Base-by-base conservation (phyloP, 1,140 invertebrate genomes). In the Drosophila setifemur region DNA sequence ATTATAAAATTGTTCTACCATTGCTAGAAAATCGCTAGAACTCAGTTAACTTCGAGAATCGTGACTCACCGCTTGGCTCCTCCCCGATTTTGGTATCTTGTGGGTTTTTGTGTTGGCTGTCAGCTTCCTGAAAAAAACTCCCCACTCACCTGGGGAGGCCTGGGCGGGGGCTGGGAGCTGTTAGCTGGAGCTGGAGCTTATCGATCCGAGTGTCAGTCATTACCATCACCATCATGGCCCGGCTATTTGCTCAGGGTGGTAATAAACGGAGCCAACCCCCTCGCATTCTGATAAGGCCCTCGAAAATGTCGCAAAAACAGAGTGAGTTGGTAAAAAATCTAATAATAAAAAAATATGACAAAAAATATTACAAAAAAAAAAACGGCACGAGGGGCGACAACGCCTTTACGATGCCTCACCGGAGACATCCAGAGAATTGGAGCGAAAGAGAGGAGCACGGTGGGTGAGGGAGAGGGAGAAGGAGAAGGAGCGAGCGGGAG, bases 221-320 rank as follows among this genome's bases (percentile, higher is more conserved):
- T 9, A 42, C 3, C 26, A 29, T 28, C 33, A 70, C 39, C 18
- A 42, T 25, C 35, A 48, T 48, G 49, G 66, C 35, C 35, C 44
- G 29, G 42, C 57, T 66, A 43, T 74, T 64, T 52, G 48, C 54
- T 28, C 7, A 37, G 33, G 37, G 40, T 14, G 63, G 76, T 78
- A 73, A 78, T 78, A 83, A 71, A 50, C 54, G 37, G 54, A 71
- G 68, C 66, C 68, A 72, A 72, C 55, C 57, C 45, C 55, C 57
- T 40, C 55, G 55, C 39, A 54, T 58, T 19, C 40, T 74, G 79
- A 86, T 85, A 85, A 86, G 74, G 19, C 21, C 26, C 45, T 28
- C 43, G 71, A 55, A 83, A 83, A 63, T 85, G 79, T 85, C 75
- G 79, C 79, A 79, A 85, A 85, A 85, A 77, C 60, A 52, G 43